These are phyloP conservation scores for Neuroterus valhalla DNA, from an alignment of 1,140 invertebrate species.

Conservation along the genomic window DNA sequence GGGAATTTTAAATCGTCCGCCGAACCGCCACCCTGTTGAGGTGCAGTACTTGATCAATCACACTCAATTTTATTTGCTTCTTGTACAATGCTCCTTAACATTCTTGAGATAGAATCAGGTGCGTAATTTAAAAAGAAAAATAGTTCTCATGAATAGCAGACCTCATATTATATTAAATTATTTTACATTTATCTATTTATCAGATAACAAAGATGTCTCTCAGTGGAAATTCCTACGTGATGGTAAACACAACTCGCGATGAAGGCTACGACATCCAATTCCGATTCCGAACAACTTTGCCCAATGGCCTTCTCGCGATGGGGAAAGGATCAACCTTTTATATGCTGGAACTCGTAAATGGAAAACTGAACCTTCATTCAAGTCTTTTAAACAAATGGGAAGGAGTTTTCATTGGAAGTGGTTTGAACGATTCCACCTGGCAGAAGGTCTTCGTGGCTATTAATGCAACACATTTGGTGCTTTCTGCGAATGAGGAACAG, in stretches of 20 bases:
- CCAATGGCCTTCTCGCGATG: conserved; percentile 89
- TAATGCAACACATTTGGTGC: conserved; percentile 88
- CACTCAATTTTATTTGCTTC: conserved; percentile 37
- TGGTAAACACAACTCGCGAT: conserved; percentile 85
- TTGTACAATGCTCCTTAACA: conserved; percentile 44
- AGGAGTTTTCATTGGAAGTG: conserved; percentile 88
- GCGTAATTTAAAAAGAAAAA: conserved; percentile 41
- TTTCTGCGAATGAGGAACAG: conserved; percentile 91
- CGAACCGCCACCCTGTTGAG: too few species aligned
- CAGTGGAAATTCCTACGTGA: conserved; percentile 84
- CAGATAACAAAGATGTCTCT: conserved; percentile 91
- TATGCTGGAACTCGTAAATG: conserved; percentile 86
- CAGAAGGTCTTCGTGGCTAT: conserved; percentile 91
- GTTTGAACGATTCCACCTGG: conserved; percentile 90
- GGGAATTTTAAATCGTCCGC: too few species aligned
- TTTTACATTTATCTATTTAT: conserved; percentile 41
- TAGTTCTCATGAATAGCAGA: not conserved
- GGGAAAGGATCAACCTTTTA: conserved; percentile 89
- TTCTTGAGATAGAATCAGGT: conserved; percentile 46
- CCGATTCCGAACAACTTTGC: conserved; percentile 92
- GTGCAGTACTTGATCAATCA: not conserved
- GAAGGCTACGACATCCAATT: conserved; percentile 93
- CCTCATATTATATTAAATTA: too few species aligned
- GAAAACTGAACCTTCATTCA: conserved; percentile 89
- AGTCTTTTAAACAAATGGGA: conserved; percentile 92